These are phyloP conservation scores for Bicyclus anynana DNA, from an alignment of 1,140 invertebrate species.

Conservation along the genomic window DNA sequence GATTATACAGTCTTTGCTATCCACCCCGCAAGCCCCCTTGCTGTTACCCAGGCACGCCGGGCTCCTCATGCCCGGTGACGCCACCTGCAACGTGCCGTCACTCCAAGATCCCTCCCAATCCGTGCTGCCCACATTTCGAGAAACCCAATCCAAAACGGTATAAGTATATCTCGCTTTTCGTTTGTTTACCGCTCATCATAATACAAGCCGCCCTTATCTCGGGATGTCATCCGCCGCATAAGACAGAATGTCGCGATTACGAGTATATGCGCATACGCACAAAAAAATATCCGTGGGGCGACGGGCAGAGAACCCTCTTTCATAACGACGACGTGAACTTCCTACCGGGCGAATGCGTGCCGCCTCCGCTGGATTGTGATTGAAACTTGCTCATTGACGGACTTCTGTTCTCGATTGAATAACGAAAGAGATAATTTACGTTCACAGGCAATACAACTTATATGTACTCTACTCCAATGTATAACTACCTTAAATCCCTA, in stretches of 20 bases:
- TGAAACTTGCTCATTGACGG: conserved; percentile 20
- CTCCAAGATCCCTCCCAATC: conserved; percentile 47
- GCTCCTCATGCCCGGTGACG: conserved; percentile 27
- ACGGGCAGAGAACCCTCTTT: conserved; percentile 88
- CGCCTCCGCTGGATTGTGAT: conserved; percentile 51
- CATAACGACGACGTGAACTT: conserved; percentile 89
- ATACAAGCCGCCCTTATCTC: conserved; percentile 38
- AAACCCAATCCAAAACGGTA: conserved; percentile 54
- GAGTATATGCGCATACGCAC: conserved; percentile 62
- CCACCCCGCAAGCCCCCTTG: conserved; percentile 31
- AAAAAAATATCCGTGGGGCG: conserved; percentile 91
- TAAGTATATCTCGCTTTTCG: conserved; percentile 44
- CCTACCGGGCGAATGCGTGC: conserved; percentile 87
- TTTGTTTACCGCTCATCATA: conserved; percentile 51
- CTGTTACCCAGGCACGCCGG: conserved; percentile 24
- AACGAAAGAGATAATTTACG: too few species aligned
- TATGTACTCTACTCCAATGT: neutral
- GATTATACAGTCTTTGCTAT: conserved; percentile 43
- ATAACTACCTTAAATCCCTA: neutral
- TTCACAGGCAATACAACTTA: too few species aligned
- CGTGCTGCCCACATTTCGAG: conserved; percentile 49
- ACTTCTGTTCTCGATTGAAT: too few species aligned
- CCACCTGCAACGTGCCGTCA: conserved; percentile 40
- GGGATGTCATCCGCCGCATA: conserved; percentile 29
- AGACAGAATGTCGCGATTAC: conserved; percentile 55